These are phyloP conservation scores for Lucifuga dentata DNA, from an alignment of 2,113 vertebrate species.

Conservation along the genomic window DNA sequence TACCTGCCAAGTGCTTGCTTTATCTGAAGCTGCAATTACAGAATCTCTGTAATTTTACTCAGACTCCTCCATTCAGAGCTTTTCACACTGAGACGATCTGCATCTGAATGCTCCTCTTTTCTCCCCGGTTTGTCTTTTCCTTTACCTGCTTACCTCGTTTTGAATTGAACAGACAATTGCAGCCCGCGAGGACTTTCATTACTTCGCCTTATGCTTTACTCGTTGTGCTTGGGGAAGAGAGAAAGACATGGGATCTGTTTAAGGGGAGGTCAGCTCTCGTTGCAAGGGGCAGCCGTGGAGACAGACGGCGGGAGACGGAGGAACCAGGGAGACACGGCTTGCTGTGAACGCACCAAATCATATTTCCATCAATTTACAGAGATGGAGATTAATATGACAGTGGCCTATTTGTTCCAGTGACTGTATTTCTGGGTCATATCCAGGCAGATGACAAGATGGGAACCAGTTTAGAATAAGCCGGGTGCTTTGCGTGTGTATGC, in stretches of 20 bases:
- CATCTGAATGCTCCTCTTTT: slow-evolving; percentile 37
- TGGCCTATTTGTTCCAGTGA: slow-evolving; percentile 81
- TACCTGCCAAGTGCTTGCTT: slow-evolving; percentile 77
- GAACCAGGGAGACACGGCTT: slow-evolving; percentile 25
- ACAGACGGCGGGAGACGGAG: background rate
- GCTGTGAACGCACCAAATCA: slow-evolving; percentile 65
- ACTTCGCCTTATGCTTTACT: slow-evolving; percentile 38
- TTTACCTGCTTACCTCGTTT: slow-evolving; percentile 58
- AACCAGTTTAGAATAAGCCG: slow-evolving; percentile 67
- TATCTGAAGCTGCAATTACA: slow-evolving; percentile 78
- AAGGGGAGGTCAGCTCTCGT: slow-evolving; percentile 41
- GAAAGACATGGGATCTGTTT: background rate
- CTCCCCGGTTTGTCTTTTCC: slow-evolving; percentile 14
- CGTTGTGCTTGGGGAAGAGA: background rate
- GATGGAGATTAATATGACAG: slow-evolving; percentile 78
- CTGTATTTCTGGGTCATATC: slow-evolving; percentile 84
- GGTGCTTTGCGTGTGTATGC: slow-evolving; percentile 14
- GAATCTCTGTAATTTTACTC: slow-evolving; percentile 76
- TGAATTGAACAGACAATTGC: slow-evolving; percentile 40
- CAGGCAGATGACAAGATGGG: slow-evolving; percentile 77
- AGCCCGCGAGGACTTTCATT: slow-evolving; percentile 25
- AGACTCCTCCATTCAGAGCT: slow-evolving; percentile 57
- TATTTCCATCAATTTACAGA: slow-evolving; percentile 76
- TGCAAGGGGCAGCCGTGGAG: background rate
- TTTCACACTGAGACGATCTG: slow-evolving; percentile 51